phyloP scores from a whole-genome alignment of 2,888 invertebrate genomes.

The Penaeus monodon region DNA sequence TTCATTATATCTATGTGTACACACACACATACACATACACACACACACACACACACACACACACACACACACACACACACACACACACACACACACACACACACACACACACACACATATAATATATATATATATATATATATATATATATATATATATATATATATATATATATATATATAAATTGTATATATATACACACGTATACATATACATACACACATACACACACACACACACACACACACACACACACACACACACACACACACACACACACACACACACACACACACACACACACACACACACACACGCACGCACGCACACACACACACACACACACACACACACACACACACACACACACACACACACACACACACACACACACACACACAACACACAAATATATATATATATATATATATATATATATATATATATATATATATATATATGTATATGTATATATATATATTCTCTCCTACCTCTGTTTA shows the following conservation, averaged over 20 bases:
- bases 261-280: not conserved
- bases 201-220: not conserved
- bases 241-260: not conserved
- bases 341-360: not conserved
- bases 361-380: slow-evolving; percentile 10
- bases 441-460: slow-evolving; percentile 34
- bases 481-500: not conserved
- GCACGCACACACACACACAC: slow-evolving; percentile 1
- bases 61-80: not conserved
- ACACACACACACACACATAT: not conserved
- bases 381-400: slow-evolving; percentile 1
- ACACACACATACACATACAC: no score
- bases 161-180: slow-evolving; percentile 12
- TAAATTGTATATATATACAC: not conserved
- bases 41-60: no score
- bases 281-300: not conserved
- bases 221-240: not conserved
- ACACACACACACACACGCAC: not conserved
- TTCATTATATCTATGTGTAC: not conserved
- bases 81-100: not conserved
- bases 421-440: slow-evolving; percentile 19
- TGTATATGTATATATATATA: not conserved
- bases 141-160: slow-evolving; percentile 10
- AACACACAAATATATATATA: slow-evolving; percentile 10
- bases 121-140: not conserved